Evolutionary conservation across 2,113 vertebrate genomes (phyloP).

Genomic region (Cynopterus brachyotis): DNA sequence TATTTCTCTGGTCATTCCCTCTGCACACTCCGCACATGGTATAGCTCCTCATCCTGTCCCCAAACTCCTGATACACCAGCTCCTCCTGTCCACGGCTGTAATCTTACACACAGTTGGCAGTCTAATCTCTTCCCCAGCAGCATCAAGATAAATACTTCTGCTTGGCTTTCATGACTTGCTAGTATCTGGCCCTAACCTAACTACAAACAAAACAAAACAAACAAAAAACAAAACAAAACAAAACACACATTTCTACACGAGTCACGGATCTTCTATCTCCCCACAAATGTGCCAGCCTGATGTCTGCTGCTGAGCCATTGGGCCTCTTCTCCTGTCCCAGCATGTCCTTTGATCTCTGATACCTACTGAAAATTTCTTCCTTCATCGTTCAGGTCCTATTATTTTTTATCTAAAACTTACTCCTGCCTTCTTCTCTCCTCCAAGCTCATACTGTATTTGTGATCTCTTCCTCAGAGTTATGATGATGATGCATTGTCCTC

Average conservation of each 20-base stretch:
- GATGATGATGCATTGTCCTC: background rate
- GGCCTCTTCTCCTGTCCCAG: fast-evolving
- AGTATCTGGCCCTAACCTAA: background rate
- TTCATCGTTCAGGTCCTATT: background rate
- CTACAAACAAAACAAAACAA: background rate
- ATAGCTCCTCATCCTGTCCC: background rate
- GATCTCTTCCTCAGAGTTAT: background rate
- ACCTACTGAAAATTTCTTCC: background rate
- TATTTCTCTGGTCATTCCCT: background rate
- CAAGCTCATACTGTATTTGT: background rate
- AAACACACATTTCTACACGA: background rate
- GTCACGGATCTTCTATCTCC: background rate
- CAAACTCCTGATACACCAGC: background rate
- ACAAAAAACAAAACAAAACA: background rate
- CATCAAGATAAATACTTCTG: background rate
- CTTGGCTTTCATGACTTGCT: background rate
- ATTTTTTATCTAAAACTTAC: background rate
- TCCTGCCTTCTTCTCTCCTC: background rate
- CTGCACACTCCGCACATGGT: fast-evolving
- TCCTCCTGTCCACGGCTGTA: background rate
- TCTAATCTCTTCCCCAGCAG: background rate
- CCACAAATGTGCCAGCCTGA: no score
- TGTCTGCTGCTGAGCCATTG: background rate
- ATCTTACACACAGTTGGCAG: fast-evolving
- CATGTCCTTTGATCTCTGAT: background rate